Evolutionary conservation across 2,797 vertebrate species (phyloP), one percentile per base, ranked within the genome.

Genomic region (Acridotheres tristis): DNA sequence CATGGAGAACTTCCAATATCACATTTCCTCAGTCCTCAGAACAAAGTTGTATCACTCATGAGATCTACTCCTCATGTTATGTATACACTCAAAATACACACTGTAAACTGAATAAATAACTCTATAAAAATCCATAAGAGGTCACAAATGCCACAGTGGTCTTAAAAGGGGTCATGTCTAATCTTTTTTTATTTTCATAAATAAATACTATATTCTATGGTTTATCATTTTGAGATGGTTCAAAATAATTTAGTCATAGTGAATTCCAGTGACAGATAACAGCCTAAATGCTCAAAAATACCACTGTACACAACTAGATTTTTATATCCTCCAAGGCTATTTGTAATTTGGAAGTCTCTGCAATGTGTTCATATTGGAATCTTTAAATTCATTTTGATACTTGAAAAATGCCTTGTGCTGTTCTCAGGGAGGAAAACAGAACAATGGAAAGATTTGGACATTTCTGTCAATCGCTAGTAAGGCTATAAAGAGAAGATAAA

Each of bases 61-160:
- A 90, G 54, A 93, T 96, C 88, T 81, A 15, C 51, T 84, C 80
- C 36, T 71, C 89, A 20, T 75, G 92, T 73, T 94, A 40, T 94
- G 76, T 93, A 71, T 90, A 82, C 88, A 88, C 36, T 67, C 61
- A 93, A 91, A 94, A 91, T 68, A 83, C 76, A 88, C 68, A 83
- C 61, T 81, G 18, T 92, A 96, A 97, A 95, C 63, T 43, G 51
- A 91, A 94, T 76, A 88, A 91, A 90, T 66, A 79, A 57, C 45
- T 92, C 58, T 68, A 23, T 89, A 86, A 79, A 72, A 91, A 78
- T 47, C 79, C 58, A 10, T 68, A 91, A 90, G 63, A 84, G 82
- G 74, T 95, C 80, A 91, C 69, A 90, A 73, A 79, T 90, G 88
- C 51, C 82, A 79, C 59, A 57, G 26, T 53, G 36, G 36, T 90